Evolutionary conservation across 2,113 vertebrate genomes (phyloP), one percentile per base, ranked within the genome.

Genomic region (Camelus bactrianus): DNA sequence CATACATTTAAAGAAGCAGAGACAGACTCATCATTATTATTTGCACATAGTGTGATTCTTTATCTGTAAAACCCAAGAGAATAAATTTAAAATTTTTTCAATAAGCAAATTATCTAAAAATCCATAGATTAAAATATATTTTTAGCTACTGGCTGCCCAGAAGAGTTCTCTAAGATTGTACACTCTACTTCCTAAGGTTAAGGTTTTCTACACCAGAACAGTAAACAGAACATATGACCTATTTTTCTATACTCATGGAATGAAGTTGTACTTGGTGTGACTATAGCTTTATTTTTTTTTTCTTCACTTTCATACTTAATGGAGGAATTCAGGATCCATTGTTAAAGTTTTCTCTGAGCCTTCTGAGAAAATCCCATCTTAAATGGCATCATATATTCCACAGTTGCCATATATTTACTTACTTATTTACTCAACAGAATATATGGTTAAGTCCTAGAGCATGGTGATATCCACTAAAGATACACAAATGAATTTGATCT

Each of bases 1-100:
- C 58, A 85, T 58, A 91, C 38, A 80, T 75, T 88, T 87, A 94
- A 91, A 76, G 30, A 67, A 30, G 6, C 54, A 82, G 19, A 70
- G 11, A 60, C 19, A 73, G 38, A 88, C 50, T 58, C 14, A 64
- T 64, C 60, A 90, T 67, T 30, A 76, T 81, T 79, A 70, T 80
- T 92, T 89, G 38, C 8, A 54, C 52, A 15, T 70, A 48, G 6
- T 69, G 0, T 64, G 22, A 38, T 42, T 75, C 73, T 70, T 85
- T 73, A 30, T n/a, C 38, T 76, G 1, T 35, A 89, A 96, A 82
- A 52, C 17, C n/a, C 42, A 79, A 69, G 19, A 84, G 6, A 67
- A 91, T 87, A 30, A 62, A 64, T 73, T 81, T 38, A 64, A 91
- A 81, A 86, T 20, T 5, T 72, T n/a, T 60, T 67, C 38, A 54